A percentile compares a stretch with the other conserved stretches of the same genome.
Conservation (phyloP, 2,888 invertebrate species). For the Apotomis capreana region DNA sequence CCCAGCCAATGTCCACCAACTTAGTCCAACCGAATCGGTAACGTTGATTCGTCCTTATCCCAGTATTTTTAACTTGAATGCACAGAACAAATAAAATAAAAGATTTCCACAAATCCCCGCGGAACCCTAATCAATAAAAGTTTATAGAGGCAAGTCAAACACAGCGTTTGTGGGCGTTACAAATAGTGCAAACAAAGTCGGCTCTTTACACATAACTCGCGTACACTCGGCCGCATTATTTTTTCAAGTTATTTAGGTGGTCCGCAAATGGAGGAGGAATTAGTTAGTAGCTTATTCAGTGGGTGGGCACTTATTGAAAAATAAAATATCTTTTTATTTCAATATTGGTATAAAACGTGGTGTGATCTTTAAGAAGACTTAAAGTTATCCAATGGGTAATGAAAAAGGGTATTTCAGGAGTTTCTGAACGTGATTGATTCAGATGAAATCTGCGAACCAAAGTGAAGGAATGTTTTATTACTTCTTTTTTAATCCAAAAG, state of each 20-base stretch:
- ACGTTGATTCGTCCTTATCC: no score
- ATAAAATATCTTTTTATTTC: neutral
- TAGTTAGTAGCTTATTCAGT: neutral
- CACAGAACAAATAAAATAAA: neutral
- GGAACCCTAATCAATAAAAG: conserved; percentile 37
- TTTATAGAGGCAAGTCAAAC: conserved; percentile 32
- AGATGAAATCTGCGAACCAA: no score
- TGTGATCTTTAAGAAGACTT: no score
- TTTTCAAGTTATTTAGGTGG: conserved; percentile 34
- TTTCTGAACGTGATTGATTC: no score
- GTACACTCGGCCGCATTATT: conserved; percentile 32
- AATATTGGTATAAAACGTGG: no score
- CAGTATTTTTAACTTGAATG: no score
- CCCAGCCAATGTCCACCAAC: no score
- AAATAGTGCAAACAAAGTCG: conserved; percentile 26
- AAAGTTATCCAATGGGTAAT: no score
- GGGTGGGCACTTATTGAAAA: neutral
- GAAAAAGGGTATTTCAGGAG: no score
- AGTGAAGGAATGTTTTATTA: no score
- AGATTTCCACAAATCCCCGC: neutral
- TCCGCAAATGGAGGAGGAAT: neutral
- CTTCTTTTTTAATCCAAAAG: no score
- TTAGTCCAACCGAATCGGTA: no score
- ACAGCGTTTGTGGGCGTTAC: conserved; percentile 13
- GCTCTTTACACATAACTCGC: conserved; percentile 27